Conservation (phyloP, 2,797 vertebrate genomes). For the Sebastes hubbsi region DNA sequence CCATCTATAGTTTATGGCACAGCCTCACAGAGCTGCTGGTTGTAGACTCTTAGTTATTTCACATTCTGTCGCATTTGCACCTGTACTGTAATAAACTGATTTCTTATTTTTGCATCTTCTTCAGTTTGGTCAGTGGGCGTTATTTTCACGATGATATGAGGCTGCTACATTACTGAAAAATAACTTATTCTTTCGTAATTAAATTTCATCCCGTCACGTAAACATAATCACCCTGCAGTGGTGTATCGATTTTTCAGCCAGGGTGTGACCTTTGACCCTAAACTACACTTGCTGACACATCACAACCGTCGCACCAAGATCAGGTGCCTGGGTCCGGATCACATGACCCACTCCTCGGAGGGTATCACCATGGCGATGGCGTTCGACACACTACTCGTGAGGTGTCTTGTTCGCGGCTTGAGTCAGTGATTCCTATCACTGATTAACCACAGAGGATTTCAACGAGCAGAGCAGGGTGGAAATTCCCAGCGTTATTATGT, state of each 20-base stretch:
- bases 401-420: constrained; percentile 67
- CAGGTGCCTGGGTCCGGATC: constrained; percentile 41
- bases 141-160: neutral
- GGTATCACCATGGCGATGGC: constrained; percentile 46
- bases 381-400: constrained; percentile 20
- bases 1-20: no score
- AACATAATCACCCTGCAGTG: neutral
- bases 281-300: constrained; percentile 4
- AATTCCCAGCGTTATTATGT: constrained; percentile 35
- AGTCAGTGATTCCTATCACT: constrained; percentile 64
- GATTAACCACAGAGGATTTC: constrained; percentile 63
- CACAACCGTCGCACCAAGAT: constrained; percentile 27
- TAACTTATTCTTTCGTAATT: neutral
- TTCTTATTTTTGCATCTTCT: neutral
- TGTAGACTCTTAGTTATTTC: neutral
- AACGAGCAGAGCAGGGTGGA: constrained; percentile 19
- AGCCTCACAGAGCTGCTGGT: no score
- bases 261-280: constrained; percentile 48
- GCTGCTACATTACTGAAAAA: neutral
- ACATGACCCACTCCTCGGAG: constrained; percentile 46
- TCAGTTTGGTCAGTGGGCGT: neutral
- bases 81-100: neutral
- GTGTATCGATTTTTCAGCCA: neutral
- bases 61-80: neutral
- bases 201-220: neutral